These are phyloP conservation scores for Cephalotes varians DNA, from an alignment of 2,888 invertebrate species.

Conservation along the genomic window DNA sequence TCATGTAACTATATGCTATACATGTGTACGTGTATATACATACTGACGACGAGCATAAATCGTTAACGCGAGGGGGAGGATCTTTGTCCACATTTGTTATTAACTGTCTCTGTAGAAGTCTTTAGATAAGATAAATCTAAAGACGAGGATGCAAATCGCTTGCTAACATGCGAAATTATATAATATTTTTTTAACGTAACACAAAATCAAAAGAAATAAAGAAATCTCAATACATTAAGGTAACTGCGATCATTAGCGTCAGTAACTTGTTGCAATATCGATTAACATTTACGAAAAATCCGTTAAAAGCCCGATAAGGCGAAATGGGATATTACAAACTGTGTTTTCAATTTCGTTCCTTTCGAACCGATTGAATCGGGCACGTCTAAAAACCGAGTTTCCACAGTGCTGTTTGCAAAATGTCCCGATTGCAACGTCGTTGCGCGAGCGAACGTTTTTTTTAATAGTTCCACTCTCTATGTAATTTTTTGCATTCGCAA, in stretches of 20 bases:
- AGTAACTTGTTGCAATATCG: slow-evolving; percentile 16
- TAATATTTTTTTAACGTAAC: not conserved
- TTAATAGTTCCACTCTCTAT: slow-evolving; percentile 30
- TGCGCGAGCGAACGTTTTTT: slow-evolving; percentile 16
- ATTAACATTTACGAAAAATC: slow-evolving; percentile 38
- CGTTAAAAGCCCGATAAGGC: slow-evolving; percentile 41
- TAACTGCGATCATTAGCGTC: slow-evolving; percentile 14
- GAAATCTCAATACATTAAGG: not conserved
- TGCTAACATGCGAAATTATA: slow-evolving; percentile 10
- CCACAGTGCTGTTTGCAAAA: slow-evolving; percentile 47
- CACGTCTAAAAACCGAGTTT: slow-evolving; percentile 38
- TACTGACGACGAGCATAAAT: slow-evolving; percentile 17
- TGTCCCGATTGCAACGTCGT: slow-evolving; percentile 31
- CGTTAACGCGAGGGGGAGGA: slow-evolving; percentile 7
- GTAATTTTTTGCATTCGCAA: slow-evolving; percentile 41
- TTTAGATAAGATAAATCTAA: no score
- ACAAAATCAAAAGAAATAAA: not conserved
- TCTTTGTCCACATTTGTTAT: slow-evolving; percentile 32
- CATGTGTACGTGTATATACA: not conserved
- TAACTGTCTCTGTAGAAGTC: slow-evolving; percentile 32
- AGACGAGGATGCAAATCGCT: not conserved
- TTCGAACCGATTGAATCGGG: slow-evolving; percentile 38
- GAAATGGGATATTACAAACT: slow-evolving; percentile 48
- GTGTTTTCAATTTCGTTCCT: slow-evolving; percentile 49
- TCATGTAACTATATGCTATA: not conserved